Percentiles rank a stretch among this genome's conserved stretches.
These are phyloP conservation scores for Tragelaphus buxtoni DNA, from an alignment of 2,113 vertebrate genomes.

Conservation along the genomic window DNA sequence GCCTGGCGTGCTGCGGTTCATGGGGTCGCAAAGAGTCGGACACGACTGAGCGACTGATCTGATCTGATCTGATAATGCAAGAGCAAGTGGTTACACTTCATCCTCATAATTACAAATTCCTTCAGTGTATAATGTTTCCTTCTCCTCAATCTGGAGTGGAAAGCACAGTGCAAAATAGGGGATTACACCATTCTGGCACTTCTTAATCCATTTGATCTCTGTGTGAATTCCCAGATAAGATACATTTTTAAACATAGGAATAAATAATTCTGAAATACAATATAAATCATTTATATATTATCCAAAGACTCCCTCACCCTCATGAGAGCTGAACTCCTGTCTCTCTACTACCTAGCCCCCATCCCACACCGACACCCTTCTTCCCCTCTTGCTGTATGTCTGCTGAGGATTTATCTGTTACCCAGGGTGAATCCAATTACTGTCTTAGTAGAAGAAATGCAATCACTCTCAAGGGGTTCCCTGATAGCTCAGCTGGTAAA, in stretches of 20 bases:
- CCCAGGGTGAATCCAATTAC: not conserved
- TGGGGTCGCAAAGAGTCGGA: too few relatives aligned
- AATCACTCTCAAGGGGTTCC: not conserved
- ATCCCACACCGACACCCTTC: not conserved
- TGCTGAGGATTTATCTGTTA: not conserved
- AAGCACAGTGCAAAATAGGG: not conserved
- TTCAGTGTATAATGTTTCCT: not conserved
- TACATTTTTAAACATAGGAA: not conserved
- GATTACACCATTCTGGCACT: not conserved
- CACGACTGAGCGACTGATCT: too few relatives aligned
- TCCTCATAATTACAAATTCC: not conserved
- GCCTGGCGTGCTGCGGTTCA: too few relatives aligned
- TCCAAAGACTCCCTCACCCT: not conserved
- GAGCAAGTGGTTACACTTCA: not conserved
- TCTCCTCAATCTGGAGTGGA: not conserved
- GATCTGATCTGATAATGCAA: too few relatives aligned
- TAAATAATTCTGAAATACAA: not conserved
- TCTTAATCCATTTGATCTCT: not conserved
- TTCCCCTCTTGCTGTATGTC: not conserved
- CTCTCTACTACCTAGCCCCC: not conserved
- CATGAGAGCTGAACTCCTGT: not conserved
- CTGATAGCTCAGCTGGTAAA: too few relatives aligned
- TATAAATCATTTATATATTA: not conserved
- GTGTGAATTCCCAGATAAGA: not conserved
- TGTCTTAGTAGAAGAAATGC: not conserved